A percentile compares a stretch with the other conserved stretches of the same genome.
Evolutionary conservation across 1,140 invertebrate species (phyloP).

Genomic region (Drosophila kohkoa): DNA sequence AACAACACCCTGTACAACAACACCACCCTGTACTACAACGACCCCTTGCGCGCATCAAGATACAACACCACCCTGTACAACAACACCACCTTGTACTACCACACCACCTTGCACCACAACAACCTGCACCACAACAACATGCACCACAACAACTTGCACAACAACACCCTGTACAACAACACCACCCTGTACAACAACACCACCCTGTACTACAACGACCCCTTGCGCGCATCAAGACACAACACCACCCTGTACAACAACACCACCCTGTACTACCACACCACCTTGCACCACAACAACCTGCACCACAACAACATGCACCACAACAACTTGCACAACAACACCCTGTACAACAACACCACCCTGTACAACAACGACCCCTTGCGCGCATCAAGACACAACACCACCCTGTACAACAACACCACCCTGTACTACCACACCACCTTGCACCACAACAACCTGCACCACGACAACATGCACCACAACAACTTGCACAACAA

Average conservation of each 20-base stretch:
- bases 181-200: neutral
- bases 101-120: constrained; percentile 2
- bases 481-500: constrained; percentile 23
- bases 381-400: constrained; percentile 3
- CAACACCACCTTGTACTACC: neutral
- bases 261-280: neutral
- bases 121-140: neutral
- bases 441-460: constrained; percentile 21
- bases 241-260: neutral
- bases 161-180: neutral
- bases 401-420: constrained; percentile 16
- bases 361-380: constrained; percentile 10
- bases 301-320: neutral
- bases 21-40: constrained; percentile 1
- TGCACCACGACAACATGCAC: constrained; percentile 32
- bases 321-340: neutral
- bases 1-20: neutral
- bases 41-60: neutral
- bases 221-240: too few species aligned
- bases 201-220: neutral
- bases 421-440: constrained; percentile 18
- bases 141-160: constrained; percentile 15
- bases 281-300: neutral
- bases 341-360: constrained; percentile 1
- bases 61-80: neutral